Percentiles rank a stretch among this genome's conserved stretches.
Conservation (phyloP, 2,113 vertebrate species). For the Alaudala cheleensis region DNA sequence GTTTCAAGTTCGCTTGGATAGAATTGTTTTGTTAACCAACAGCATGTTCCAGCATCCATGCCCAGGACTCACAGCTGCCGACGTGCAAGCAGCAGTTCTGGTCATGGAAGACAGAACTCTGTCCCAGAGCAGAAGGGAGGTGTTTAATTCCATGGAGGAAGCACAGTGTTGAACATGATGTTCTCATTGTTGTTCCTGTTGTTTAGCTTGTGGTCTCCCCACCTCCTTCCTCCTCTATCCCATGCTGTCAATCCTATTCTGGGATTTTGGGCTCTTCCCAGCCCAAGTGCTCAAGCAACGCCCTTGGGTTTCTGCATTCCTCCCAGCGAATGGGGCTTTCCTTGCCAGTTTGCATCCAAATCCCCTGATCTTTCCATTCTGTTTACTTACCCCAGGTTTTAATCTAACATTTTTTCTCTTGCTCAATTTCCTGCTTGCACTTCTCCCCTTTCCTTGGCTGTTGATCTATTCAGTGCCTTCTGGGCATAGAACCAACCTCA, state of each 20-base stretch:
- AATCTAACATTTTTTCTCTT: constrained; percentile 12
- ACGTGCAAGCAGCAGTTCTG: neutral
- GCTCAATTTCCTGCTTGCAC: neutral
- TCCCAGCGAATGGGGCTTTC: neutral
- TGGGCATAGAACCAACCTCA: neutral
- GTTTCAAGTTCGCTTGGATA: constrained; percentile 8
- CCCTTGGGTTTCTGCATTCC: constrained; percentile 12
- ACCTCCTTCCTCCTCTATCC: neutral
- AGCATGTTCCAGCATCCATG: neutral
- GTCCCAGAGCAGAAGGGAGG: neutral
- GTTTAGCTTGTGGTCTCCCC: constrained; percentile 30
- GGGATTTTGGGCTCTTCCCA: neutral
- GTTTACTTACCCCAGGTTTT: constrained; percentile 3
- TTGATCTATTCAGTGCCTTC: neutral
- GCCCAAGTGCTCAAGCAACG: neutral
- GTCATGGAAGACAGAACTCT: neutral
- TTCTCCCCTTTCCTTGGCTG: neutral
- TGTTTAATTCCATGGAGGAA: constrained; percentile 23
- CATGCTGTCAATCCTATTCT: constrained; percentile 8
- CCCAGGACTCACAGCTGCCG: neutral
- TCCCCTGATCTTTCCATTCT: neutral
- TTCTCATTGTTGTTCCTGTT: constrained; percentile 21
- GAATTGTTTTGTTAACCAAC: constrained; percentile 22
- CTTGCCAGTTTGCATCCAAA: neutral
- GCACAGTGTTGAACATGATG: neutral